Percentiles rank a stretch among this genome's conserved stretches.
Evolutionary conservation across 2,113 vertebrate species (phyloP).

Genomic region (Malurus melanocephalus): DNA sequence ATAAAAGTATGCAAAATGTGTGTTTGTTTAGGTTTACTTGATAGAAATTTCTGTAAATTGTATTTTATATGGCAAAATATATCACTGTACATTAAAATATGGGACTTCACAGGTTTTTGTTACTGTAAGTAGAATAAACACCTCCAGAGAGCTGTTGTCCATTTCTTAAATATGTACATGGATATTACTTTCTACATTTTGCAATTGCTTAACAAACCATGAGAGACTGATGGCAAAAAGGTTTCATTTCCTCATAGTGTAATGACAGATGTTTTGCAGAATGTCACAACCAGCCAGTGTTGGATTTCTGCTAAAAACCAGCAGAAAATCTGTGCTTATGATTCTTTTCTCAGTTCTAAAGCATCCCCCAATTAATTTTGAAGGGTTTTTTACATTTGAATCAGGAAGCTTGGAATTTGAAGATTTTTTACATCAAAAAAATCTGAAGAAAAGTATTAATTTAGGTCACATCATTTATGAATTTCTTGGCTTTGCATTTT

Average conservation of each 20-base stretch:
- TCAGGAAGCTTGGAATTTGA: background rate
- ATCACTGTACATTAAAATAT: constrained; percentile 73
- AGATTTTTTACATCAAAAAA: background rate
- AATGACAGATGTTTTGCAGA: background rate
- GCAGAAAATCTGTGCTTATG: background rate
- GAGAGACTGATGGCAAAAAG: accelerated
- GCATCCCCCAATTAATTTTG: background rate
- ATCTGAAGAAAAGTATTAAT: background rate
- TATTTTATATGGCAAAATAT: constrained; percentile 77
- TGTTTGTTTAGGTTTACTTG: constrained; percentile 74
- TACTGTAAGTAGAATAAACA: constrained; percentile 81
- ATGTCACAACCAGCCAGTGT: accelerated
- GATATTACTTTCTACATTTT: background rate
- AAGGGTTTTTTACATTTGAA: background rate
- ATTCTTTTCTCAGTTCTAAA: background rate
- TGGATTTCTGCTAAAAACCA: background rate
- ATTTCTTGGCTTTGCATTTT: background rate
- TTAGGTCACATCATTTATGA: background rate
- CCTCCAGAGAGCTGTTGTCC: constrained; percentile 49
- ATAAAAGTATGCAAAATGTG: constrained; percentile 68
- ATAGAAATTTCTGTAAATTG: constrained; percentile 76
- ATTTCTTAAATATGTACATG: background rate
- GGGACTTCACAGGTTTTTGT: constrained; percentile 74
- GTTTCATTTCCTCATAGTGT: background rate
- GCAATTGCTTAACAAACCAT: background rate